These are phyloP conservation scores for Grammomys dolichurus DNA, from an alignment of 2,113 vertebrate genomes.

Conservation along the genomic window DNA sequence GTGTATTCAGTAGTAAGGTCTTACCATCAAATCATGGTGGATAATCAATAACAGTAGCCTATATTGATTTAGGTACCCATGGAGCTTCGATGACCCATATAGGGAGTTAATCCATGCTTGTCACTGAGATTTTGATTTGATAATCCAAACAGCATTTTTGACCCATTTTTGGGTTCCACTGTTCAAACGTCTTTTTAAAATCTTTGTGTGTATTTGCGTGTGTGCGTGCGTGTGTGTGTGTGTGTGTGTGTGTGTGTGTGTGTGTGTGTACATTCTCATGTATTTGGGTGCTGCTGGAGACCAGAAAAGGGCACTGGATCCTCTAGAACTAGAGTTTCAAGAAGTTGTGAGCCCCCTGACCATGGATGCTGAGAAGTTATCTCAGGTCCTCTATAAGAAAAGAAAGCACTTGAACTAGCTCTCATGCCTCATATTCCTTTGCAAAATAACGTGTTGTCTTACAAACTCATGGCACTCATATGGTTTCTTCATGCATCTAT, in stretches of 20 bases:
- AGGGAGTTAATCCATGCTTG: background rate
- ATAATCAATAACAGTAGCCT: background rate
- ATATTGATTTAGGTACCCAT: background rate
- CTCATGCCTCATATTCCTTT: too few species aligned
- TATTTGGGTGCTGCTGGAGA: background rate
- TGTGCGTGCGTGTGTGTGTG: background rate
- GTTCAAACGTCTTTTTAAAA: background rate
- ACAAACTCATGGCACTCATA: too few species aligned
- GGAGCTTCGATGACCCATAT: background rate
- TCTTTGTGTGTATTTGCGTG: background rate
- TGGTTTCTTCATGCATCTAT: too few species aligned
- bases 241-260: background rate
- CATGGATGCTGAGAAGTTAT: background rate
- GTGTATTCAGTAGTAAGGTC: too few species aligned
- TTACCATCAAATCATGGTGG: background rate
- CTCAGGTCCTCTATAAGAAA: background rate
- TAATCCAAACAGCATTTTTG: background rate
- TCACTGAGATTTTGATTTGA: background rate
- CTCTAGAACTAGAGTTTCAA: background rate
- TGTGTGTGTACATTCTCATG: background rate
- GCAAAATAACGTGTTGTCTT: background rate
- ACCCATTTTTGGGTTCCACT: background rate
- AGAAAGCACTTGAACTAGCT: background rate
- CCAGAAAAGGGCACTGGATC: background rate
- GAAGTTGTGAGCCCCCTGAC: background rate